Base-by-base conservation (phyloP, 2,113 vertebrate genomes). In the Cynoglossus semilaevis region DNA sequence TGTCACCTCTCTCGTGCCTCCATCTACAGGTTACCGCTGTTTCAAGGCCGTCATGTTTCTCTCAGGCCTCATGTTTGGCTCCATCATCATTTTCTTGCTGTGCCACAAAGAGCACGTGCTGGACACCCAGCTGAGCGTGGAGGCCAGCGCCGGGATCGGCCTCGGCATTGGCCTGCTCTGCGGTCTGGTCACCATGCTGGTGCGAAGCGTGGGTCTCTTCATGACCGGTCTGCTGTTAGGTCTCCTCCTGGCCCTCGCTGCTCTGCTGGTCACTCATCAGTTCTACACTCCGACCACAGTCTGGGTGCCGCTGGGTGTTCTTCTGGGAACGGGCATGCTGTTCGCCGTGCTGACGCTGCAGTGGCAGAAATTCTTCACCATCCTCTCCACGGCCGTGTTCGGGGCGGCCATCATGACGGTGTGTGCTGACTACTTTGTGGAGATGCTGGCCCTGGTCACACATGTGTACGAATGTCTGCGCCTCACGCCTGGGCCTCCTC, bases 21-120 rank as follows among this genome's bases (percentile, higher is more conserved):
- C 17, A 44, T 36, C 5, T 34, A 16, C 44, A 94, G 94, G 94
- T 57, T 95, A 95, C 67, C 90, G 93, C 78, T 96, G 94, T 81
- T 95, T 95, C 90, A 95, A 94, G 81, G 94, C 94, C 13, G 89
- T 94, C 70, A 93, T 95, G 93, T 96, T 96, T 86, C 91, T 96
- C 37, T 95, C 92, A 0, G 93, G 94, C 15, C 91, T 96, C 74
- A 92, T 96, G 77, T 92, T 94, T 0, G 93, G 94, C 76, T 92
- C 94, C 0, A 77, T 89, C 58, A 87, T 94, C 72, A 94, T 94
- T 81, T 96, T 95, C 86, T 76, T 93, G 67, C 87, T 96, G 36
- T 95, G 94, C 87, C 92, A 95, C 84, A 93, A 93, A 79, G 93
- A 95, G 71, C 89, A 89, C 0, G 90, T 95, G 17, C 84, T 95